phyloP scores from a whole-genome alignment of 2,797 vertebrate genomes.

The Anniella stebbinsi region DNA sequence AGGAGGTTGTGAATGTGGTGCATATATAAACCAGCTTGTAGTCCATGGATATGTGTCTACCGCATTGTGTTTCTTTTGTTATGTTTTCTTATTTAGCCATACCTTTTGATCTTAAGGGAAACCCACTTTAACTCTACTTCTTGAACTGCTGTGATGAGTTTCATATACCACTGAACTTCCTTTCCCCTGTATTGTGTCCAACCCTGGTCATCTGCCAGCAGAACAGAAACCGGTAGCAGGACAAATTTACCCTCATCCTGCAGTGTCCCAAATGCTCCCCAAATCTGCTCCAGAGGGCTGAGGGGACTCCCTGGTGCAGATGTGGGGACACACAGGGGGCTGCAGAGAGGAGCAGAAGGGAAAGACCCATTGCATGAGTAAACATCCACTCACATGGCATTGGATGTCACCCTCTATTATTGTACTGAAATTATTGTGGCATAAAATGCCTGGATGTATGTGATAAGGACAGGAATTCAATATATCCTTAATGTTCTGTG shows the following conservation, averaged over 20 bases:
- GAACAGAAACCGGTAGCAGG: no score
- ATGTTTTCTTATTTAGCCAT: neutral
- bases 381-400: no score
- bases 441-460: neutral
- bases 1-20: neutral
- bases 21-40: neutral
- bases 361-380: no score
- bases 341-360: no score
- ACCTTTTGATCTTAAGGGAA: neutral
- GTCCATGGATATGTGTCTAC: neutral
- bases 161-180: neutral
- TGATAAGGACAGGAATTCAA: conserved; percentile 10
- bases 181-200: neutral
- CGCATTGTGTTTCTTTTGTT: neutral
- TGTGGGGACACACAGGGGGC: no score
- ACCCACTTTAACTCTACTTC: neutral
- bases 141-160: neutral
- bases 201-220: no score
- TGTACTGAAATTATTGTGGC: neutral
- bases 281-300: no score
- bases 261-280: no score
- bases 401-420: neutral
- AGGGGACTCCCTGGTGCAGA: no score
- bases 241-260: no score
- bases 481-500: neutral